Conservation (phyloP, 2,888 invertebrate genomes). For the Pandemis cinnamomeana region DNA sequence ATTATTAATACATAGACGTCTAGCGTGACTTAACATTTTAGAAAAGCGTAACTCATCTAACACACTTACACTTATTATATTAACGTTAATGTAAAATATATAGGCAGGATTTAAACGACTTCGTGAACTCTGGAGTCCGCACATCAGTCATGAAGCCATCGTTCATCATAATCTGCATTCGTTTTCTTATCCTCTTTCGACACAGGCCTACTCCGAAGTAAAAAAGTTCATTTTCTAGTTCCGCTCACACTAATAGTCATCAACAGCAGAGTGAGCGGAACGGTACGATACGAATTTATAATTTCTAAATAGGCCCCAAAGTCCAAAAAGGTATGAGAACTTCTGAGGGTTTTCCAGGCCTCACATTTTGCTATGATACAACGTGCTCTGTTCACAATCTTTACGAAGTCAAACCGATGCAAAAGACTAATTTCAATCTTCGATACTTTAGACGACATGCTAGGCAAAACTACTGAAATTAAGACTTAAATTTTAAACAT, state of each 20-base stretch:
- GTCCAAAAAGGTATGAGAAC: no score
- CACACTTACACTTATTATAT: background rate
- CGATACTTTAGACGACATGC: background rate
- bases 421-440: background rate
- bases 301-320: no score
- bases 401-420: no score
- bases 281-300: no score
- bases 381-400: no score
- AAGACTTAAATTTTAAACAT: constrained; percentile 23
- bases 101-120: background rate
- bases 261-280: no score
- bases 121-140: background rate
- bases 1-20: constrained; percentile 15
- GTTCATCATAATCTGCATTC: background rate
- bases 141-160: no score
- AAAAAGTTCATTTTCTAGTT: no score
- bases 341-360: no score
- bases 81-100: background rate
- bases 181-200: background rate
- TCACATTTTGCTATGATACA: no score
- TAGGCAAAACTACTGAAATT: background rate
- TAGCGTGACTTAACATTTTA: background rate
- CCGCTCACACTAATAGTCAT: no score
- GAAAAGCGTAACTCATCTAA: constrained; percentile 1
- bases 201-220: no score